phyloP scores from a whole-genome alignment of 2,113 vertebrate genomes.

The Plectropomus leopardus region DNA sequence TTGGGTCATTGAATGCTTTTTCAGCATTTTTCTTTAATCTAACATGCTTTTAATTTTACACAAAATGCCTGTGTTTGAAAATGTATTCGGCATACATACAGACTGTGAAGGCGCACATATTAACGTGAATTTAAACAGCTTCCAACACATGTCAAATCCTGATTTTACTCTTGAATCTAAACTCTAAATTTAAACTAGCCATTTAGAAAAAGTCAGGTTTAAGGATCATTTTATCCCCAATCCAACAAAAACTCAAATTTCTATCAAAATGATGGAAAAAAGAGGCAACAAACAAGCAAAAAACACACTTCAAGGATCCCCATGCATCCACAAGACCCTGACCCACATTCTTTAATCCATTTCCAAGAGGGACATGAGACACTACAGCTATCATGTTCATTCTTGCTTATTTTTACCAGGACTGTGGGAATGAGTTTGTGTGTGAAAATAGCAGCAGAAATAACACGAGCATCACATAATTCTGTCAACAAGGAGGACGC shows the following conservation, averaged over 20 bases:
- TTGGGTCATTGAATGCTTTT: conserved; percentile 36
- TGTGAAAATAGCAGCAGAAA: conserved; percentile 63
- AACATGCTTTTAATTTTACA: not conserved
- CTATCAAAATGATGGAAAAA: conserved; percentile 13
- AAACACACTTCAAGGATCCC: conserved; percentile 41
- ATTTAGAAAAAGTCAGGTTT: not conserved
- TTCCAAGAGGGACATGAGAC: conserved; percentile 51
- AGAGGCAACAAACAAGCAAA: conserved; percentile 17
- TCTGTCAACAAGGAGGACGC: conserved; percentile 63
- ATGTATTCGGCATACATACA: conserved; percentile 7
- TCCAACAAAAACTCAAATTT: not conserved
- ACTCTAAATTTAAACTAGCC: not conserved
- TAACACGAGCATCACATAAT: conserved; percentile 67
- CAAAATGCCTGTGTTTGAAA: conserved; percentile 5
- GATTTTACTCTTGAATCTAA: conserved; percentile 1
- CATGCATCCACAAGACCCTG: conserved; percentile 55
- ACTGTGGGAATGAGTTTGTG: conserved; percentile 9
- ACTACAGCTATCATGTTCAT: conserved; percentile 51
- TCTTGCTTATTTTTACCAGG: conserved; percentile 51
- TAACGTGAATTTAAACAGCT: not conserved
- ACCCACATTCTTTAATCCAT: conserved; percentile 68
- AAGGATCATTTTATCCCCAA: not conserved
- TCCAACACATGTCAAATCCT: not conserved
- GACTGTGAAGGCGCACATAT: not conserved
- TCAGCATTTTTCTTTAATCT: not conserved